Evolutionary conservation across 2,888 invertebrate genomes (phyloP).

Genomic region (Ashinkailepas kermadecensis): DNA sequence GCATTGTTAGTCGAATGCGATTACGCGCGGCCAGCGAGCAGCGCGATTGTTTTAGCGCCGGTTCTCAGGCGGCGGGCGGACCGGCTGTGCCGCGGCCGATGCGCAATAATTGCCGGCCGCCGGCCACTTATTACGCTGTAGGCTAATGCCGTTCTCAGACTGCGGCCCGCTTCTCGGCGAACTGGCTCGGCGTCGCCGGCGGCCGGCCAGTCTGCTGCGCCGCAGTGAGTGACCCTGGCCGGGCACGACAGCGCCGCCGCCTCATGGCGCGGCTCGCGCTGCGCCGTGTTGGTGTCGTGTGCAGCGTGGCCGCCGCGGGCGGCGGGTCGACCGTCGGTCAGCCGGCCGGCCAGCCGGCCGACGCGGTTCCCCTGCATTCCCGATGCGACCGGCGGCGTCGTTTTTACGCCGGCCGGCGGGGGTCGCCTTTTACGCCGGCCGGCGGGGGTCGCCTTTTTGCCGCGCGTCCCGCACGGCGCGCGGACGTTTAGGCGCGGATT

Average conservation of each 20-base stretch:
- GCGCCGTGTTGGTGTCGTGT: no score
- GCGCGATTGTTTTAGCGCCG: not conserved
- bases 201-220: not conserved
- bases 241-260: no score
- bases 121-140: slow-evolving; percentile 1
- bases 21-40: not conserved
- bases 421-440: not conserved
- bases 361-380: not conserved
- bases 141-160: slow-evolving; percentile 3
- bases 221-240: not conserved
- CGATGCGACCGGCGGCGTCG: not conserved
- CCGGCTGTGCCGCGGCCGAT: not conserved
- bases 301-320: no score
- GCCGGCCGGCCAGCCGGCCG: not conserved
- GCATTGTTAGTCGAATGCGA: not conserved
- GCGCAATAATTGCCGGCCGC: not conserved
- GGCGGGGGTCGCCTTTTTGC: not conserved
- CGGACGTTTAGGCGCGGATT: slow-evolving; percentile 7
- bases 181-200: not conserved
- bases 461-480: not conserved
- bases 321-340: no score
- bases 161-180: not conserved
- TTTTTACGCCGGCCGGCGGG: not conserved
- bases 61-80: slow-evolving; percentile 1
- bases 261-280: no score